Conservation (phyloP, 2,888 invertebrate species). For the Phrixothrix hirtus region DNA sequence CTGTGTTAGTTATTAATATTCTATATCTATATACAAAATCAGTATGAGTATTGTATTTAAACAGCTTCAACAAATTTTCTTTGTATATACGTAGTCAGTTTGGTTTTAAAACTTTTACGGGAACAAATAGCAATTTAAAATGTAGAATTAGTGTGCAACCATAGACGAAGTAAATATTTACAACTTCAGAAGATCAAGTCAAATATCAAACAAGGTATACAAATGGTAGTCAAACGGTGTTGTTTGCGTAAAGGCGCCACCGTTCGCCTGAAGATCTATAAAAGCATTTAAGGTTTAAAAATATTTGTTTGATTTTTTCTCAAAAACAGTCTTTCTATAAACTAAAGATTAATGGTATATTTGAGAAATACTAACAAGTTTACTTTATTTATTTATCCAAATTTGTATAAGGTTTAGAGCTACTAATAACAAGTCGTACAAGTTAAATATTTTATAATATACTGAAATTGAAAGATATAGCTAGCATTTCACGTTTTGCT, state of each 20-base stretch:
- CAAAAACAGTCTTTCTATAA: no score
- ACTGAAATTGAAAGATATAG: no score
- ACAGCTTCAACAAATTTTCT: background rate
- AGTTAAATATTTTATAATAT: no score
- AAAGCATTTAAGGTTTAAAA: slow-evolving; percentile 1
- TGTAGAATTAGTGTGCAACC: slow-evolving; percentile 22
- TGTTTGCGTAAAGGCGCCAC: slow-evolving; percentile 33
- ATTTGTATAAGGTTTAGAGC: no score
- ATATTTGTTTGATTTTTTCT: background rate
- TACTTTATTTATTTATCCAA: no score
- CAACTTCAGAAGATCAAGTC: slow-evolving; percentile 27
- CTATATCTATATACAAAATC: background rate
- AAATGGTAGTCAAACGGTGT: slow-evolving; percentile 29
- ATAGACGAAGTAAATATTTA: slow-evolving; percentile 21
- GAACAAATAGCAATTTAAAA: slow-evolving; percentile 11
- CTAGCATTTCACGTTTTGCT: no score
- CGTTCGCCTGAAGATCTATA: slow-evolving; percentile 6
- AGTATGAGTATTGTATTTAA: background rate
- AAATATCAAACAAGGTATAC: slow-evolving; percentile 30
- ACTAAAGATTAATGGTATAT: no score
- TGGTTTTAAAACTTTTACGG: background rate
- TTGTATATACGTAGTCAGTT: background rate
- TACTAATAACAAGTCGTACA: no score
- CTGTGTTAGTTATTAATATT: background rate
- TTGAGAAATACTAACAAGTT: no score